Evolutionary conservation across 2,797 vertebrate species (phyloP), one percentile per base, ranked within the genome.

Genomic region (Acipenser ruthenus): DNA sequence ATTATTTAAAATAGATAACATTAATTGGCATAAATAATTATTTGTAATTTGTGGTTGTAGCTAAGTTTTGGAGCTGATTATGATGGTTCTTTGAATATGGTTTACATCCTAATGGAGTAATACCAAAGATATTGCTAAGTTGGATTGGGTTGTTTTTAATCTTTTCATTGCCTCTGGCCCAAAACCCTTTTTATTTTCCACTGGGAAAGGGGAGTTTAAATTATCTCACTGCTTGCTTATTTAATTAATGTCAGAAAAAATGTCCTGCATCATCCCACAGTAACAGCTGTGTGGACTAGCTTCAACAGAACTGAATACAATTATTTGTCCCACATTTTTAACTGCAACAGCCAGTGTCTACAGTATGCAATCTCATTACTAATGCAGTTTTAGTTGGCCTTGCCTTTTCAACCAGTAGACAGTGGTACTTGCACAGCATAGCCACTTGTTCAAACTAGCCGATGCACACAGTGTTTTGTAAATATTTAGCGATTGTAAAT

Each of bases 241-340:
- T 79, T 83, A 85, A 86, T 87, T 87, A 84, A 84, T 80, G 79
- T 78, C 73, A 67, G 77, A 83, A 75, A 71, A 75, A 70, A 78
- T 80, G 75, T 77, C 68, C 73, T 70, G 61, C 18, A 63, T 59
- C 53, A 60, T 68, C 65, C 50, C n/a, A 12, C 23, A 62, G 67
- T 50, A 50, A 69, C 77, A 75, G 73, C 75, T 75, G 50, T 7
- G 10, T 50, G 58, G 12, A 23, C 23, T 55, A 11, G 52, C 50
- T 52, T 65, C 51, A 48, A 56, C 52, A 52, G 18, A 37, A 15
- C 50, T 56, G 8, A 3, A 52, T 18, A 65, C 56, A 52, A 55
- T 47, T 18, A 37, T 65, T 65, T 65, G 64, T n/a, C 64, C 11
- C 64, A 65, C 15, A 65, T 55, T 65, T 37, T 64, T 65, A 52